Evolutionary conservation across 2,888 invertebrate genomes (phyloP).

Genomic region (Noctua comes): DNA sequence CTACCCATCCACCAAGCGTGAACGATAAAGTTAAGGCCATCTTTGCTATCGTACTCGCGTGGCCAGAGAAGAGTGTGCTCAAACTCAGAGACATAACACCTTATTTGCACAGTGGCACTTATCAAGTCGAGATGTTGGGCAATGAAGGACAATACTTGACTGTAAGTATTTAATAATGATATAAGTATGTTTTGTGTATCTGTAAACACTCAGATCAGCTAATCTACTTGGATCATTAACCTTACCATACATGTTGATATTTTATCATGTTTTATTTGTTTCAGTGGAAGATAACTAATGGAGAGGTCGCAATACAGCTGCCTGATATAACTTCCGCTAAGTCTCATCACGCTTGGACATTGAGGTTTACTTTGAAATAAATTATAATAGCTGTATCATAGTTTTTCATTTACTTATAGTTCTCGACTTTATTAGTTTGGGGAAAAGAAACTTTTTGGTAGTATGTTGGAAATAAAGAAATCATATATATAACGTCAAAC

Average conservation of each 20-base stretch:
- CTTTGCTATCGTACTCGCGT: constrained; percentile 93
- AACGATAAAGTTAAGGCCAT: constrained; percentile 80
- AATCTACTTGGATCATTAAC: constrained; percentile 21
- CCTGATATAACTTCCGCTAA: constrained; percentile 82
- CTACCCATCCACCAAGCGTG: constrained; percentile 69
- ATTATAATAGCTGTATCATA: background rate
- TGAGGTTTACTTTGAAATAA: constrained; percentile 76
- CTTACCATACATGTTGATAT: constrained; percentile 13
- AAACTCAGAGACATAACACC: constrained; percentile 71
- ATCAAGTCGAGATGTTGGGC: constrained; percentile 77
- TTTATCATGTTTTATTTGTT: constrained; percentile 69
- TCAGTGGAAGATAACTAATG: constrained; percentile 83
- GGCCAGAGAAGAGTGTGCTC: constrained; percentile 92
- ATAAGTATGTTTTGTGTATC: background rate
- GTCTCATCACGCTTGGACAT: constrained; percentile 86
- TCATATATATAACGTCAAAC: constrained; percentile 66
- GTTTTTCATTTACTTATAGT: background rate
- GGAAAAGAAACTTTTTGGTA: background rate
- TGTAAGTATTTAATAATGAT: constrained; percentile 70
- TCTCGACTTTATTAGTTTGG: background rate
- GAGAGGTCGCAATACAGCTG: constrained; percentile 77
- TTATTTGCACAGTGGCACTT: constrained; percentile 74
- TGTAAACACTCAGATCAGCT: constrained; percentile 4
- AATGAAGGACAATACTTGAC: constrained; percentile 70
- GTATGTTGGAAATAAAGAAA: constrained; percentile 21